Evolutionary conservation across 2,888 invertebrate species (phyloP), one percentile per base, ranked within the genome.

Genomic region (Dynastes hyllus): DNA sequence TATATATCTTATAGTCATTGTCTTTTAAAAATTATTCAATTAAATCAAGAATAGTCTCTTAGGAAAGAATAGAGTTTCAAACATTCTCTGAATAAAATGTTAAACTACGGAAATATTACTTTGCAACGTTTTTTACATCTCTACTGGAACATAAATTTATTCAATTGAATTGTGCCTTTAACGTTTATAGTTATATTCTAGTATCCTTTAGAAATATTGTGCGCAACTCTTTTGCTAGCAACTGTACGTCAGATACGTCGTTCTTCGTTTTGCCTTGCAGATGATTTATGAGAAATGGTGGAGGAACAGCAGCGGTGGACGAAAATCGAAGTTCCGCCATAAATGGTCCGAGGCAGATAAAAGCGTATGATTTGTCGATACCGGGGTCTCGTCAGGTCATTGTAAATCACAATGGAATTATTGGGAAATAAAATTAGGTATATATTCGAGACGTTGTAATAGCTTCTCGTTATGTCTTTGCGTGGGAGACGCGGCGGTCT

Each of bases 371-470:
- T 75, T 75, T 61, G 63, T 75, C 73, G 61, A 61, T 75, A 63
- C 29, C 29, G 55, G 53, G 16, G 71, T 55, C 55, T 37, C 29
- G 69, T 37, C 71, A 37, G 55, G 71, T 71, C 66, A 71, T 71
- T 61, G 73, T 75, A 75, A 75, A 75, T 75, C 73, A 75, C 61
- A 61, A 9, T 29, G 73, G 73, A 50, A 75, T 75, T 75, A 61
- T 63, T 51, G 69, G n/a, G 51, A 69, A 69, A 69, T 69, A 69
- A 69, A 69, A 50, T 69, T 69, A 27, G 69, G 51, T 51, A 69
- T 45, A 45, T 69, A 63, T 69, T 29, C 51, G 29, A 69, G 69
- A 29, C 69, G 51, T 16, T 37, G 67, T 69, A 69, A 69, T 69
- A 51, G 50, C 69, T 69, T 69, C 69, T 69, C 50, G 67, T 51